Evolutionary conservation across 1,140 invertebrate genomes (phyloP).

Genomic region (Papilio helenus): DNA sequence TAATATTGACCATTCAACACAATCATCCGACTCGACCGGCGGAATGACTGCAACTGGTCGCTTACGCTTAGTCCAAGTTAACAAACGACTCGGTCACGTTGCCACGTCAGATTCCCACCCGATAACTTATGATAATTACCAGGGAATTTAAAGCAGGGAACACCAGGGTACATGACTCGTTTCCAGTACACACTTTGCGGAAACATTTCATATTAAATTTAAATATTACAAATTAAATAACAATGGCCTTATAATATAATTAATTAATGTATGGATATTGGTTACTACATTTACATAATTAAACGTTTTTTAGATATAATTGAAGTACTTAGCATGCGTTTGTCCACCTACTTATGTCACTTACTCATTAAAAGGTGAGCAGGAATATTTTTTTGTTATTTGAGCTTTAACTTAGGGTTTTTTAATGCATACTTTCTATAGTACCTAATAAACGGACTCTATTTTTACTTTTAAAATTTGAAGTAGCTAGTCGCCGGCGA

Average conservation of each 20-base stretch:
- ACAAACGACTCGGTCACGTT: neutral
- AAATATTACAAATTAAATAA: neutral
- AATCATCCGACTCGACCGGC: slow-evolving; percentile 16
- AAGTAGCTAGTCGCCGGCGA: no score
- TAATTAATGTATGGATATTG: neutral
- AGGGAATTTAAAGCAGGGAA: neutral
- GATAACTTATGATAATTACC: slow-evolving; percentile 37
- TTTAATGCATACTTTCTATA: no score
- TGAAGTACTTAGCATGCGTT: neutral
- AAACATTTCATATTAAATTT: neutral
- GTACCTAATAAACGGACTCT: no score
- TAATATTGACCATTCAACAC: neutral
- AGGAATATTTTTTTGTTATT: neutral
- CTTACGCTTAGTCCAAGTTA: neutral
- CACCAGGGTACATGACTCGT: neutral
- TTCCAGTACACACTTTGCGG: neutral
- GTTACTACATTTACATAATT: neutral
- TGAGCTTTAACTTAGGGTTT: no score
- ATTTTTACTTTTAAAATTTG: no score
- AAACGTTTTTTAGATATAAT: neutral
- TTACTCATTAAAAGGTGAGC: neutral
- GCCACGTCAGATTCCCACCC: slow-evolving; percentile 31
- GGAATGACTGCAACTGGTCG: slow-evolving; percentile 3
- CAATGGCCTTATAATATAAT: neutral
- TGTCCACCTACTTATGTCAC: neutral